A percentile compares a stretch with the other conserved stretches of the same genome.
phyloP scores from a whole-genome alignment of 2,797 vertebrate genomes.

The Heteromormyrus szaboi region DNA sequence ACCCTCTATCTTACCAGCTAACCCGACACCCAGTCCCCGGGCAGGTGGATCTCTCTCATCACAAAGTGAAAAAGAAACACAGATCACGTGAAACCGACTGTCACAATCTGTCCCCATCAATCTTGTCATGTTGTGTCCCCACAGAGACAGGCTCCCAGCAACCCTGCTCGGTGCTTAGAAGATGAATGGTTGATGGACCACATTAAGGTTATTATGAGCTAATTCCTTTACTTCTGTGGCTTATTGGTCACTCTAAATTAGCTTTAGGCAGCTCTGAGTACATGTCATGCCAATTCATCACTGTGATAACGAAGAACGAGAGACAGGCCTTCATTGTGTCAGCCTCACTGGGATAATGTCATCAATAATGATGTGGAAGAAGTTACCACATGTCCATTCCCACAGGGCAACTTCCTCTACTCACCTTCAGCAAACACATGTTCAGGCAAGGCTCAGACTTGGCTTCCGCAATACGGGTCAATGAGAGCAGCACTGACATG shows the following conservation, averaged over 20 bases:
- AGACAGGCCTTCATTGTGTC: not conserved
- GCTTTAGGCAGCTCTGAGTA: not conserved
- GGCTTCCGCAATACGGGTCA: not conserved
- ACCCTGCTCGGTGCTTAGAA: not conserved
- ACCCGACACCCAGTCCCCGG: not conserved
- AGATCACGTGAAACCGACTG: not conserved
- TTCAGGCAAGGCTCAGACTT: not conserved
- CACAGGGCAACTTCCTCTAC: not conserved
- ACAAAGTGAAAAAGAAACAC: not conserved
- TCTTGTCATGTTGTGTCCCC: not conserved
- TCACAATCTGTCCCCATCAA: not conserved
- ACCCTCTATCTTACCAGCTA: not conserved
- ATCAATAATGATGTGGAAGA: not conserved
- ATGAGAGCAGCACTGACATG: not conserved
- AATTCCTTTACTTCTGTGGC: not conserved
- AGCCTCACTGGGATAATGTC: slow-evolving; percentile 1
- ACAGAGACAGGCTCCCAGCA: not conserved
- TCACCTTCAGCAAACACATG: not conserved
- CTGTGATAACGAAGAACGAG: not conserved
- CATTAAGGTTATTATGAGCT: not conserved
- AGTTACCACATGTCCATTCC: not conserved
- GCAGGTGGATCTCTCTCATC: not conserved
- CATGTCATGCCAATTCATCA: not conserved
- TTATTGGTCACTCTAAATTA: not conserved
- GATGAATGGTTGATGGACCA: not conserved